phyloP scores from a whole-genome alignment of 2,797 vertebrate species.

The Sebastes vulpes region DNA sequence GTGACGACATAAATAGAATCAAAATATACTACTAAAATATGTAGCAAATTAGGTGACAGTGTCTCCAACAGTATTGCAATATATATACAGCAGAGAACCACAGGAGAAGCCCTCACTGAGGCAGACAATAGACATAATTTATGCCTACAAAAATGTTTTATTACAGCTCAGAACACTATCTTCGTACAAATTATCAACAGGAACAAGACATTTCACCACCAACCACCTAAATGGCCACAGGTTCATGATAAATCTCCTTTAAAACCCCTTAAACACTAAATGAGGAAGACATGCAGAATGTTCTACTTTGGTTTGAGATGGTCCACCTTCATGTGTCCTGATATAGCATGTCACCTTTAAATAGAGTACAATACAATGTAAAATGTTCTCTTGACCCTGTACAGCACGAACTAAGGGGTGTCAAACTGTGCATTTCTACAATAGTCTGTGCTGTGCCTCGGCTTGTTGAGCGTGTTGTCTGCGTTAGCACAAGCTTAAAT shows the following conservation, averaged over 20 bases:
- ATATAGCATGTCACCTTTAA: background rate
- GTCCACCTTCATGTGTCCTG: slow-evolving; percentile 86
- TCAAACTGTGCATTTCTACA: slow-evolving; percentile 23
- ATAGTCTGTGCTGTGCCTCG: background rate
- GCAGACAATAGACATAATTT: too few relatives aligned
- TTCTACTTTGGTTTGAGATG: slow-evolving; percentile 68
- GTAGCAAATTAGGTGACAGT: too few relatives aligned
- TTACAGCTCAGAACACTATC: background rate
- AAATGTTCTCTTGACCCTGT: slow-evolving; percentile 7
- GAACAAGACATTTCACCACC: background rate
- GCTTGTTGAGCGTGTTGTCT: slow-evolving; percentile 51
- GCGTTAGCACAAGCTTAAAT: slow-evolving; percentile 53
- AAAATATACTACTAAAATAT: too few relatives aligned
- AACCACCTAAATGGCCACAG: background rate
- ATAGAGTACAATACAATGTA: background rate
- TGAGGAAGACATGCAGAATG: too few relatives aligned
- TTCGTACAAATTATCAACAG: background rate
- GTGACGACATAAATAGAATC: too few relatives aligned
- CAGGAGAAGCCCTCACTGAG: background rate
- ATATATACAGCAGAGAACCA: background rate
- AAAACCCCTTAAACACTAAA: background rate
- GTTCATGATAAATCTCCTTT: background rate
- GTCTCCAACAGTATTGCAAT: too few relatives aligned
- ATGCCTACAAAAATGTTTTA: background rate
- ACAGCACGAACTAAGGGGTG: background rate